Evolutionary conservation across 92 coral and sea anemone genomes (phyloP), one percentile per base, ranked within the genome.

Genomic region (Palythoa caribaeorum): DNA sequence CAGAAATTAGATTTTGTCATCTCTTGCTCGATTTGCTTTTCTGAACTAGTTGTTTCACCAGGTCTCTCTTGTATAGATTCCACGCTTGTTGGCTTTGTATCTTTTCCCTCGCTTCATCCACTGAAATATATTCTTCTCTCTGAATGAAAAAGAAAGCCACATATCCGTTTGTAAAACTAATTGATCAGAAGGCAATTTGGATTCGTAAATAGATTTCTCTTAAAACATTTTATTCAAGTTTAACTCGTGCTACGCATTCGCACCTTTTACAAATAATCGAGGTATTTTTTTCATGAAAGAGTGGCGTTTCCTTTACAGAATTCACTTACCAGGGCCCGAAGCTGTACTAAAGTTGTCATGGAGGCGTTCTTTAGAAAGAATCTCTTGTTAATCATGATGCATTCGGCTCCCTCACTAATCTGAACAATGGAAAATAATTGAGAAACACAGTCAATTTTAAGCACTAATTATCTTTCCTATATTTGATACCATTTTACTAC

Each of bases 321-420:
- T 2, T 6, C 6, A 92, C 98, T 16, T 88, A 95, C 98, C 96
- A 93, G 71, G 71, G 98, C 96, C 77, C 92, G 92, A 10, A 95
- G 87, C 85, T 95, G 98, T 3, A 95, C 94, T 16, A 95, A 93
- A 9, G 98, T 95, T 0, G 98, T 93, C 60, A 89, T 95, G 55
- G 93, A 89, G 39, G 98, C 96, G 90, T 95, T 91, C 88, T 85
- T 92, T 17, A 95, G 79, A 79, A 95, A 95, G 80, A 95, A 95
- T 60, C 98, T 83, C 72, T 95, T 95, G 89, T 89, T 95, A 13
- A 95, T 88, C 98, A 95, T 93, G 10, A 95, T 92, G 62, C 96
- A 95, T 76, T 95, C 98, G 44, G 98, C 98, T 8, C 98, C 96
- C 88, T 95, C 98, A 80, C 98, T 95, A 65, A 95, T 95, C 98